These are phyloP conservation scores for Hiodon alosoides DNA, from an alignment of 2,113 vertebrate genomes.

Conservation along the genomic window DNA sequence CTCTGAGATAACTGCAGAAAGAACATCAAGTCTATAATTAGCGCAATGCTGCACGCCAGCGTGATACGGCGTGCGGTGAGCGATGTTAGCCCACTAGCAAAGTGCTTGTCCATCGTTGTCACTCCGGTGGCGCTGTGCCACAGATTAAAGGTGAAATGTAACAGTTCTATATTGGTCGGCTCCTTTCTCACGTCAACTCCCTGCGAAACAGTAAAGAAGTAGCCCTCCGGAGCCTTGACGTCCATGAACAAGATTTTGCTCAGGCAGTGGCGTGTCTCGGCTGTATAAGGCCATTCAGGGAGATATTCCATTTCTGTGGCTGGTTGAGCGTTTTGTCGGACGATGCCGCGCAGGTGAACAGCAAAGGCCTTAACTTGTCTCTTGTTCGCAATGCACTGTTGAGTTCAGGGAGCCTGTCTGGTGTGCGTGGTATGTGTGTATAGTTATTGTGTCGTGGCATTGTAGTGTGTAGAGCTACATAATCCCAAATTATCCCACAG, in stretches of 20 bases:
- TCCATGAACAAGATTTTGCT: no score
- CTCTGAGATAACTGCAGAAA: slow-evolving; percentile 1
- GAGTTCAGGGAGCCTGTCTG: not conserved
- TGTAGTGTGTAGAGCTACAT: not conserved
- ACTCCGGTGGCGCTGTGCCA: not conserved
- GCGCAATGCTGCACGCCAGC: not conserved
- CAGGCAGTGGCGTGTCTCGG: no score
- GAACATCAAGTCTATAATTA: slow-evolving; percentile 12
- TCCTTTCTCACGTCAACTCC: not conserved
- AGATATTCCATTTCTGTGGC: no score
- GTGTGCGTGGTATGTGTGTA: not conserved
- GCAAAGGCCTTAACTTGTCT: no score
- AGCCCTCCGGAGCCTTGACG: not conserved
- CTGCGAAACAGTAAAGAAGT: not conserved
- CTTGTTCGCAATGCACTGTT: no score
- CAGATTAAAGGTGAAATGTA: not conserved
- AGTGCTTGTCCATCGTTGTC: not conserved
- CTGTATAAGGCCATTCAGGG: no score
- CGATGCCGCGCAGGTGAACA: no score
- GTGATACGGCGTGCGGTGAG: not conserved
- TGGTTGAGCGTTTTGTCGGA: no score
- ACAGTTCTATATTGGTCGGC: slow-evolving; percentile 4
- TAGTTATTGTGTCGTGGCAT: not conserved
- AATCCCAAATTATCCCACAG: not conserved
- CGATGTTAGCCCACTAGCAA: not conserved